Base-by-base conservation (phyloP, 1,140 invertebrate genomes). In the Camponotus pennsylvanicus region DNA sequence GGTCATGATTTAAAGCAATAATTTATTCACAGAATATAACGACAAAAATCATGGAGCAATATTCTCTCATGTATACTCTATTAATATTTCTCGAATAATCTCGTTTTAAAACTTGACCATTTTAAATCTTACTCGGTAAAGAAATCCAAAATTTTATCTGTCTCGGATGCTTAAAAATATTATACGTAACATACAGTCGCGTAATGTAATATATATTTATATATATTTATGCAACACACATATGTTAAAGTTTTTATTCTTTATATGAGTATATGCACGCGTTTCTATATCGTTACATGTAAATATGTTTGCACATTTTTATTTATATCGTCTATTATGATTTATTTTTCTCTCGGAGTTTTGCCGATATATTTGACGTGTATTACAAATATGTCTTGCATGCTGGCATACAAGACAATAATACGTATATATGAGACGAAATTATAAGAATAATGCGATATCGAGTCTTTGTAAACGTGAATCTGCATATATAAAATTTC, bases 391-490 rank as follows among this genome's bases (percentile, higher is more conserved):
- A 21, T 13, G 13, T 89, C 79, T 88, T 75, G 61, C 32, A 90
- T 90, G 89, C 88, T 90, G 88, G 89, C 86, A 86, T 90, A 55
- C 71, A 73, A 76, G 82, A 86, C 57, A 21, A 21, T 55, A 82
- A 64, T 63, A n/a, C 27, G 8, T 1, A n/a, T 67, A 34, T 66
- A 21, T 27, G 3, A 42, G 21, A 34, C 45, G 40, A 45, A 34
- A 34, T n/a, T 11, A 3, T 57, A 40, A 40, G 18, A 55, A 45
- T 40, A 27, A 37, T 52, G 18, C 6, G 13, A 63, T 76, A 37
- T 84, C 6, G 8, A 76, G 27, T 4, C 4, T 76, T 27, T 63
- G 18, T 64, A 49, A 52, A 77, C 13, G 45, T 7, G 18, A 89
- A 88, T 88, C 21, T 0, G 55, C n/a, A 45, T 40, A 66, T 61